Conservation (phyloP, 2,113 vertebrate genomes). For the Gasterosteus aculeatus region DNA sequence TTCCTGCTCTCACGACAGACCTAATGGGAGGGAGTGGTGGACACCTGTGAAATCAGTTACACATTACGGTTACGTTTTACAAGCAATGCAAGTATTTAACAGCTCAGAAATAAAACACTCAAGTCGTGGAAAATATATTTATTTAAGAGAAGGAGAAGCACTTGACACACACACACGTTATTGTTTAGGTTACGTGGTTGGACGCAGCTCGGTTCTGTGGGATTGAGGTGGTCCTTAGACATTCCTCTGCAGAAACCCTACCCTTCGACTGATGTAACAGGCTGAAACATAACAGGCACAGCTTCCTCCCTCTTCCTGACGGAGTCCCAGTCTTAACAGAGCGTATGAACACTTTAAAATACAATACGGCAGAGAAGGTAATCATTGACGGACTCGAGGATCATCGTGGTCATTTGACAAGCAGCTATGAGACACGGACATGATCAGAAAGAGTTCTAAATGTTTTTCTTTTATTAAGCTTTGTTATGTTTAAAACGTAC, state of each 20-base stretch:
- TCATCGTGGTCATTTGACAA: not conserved
- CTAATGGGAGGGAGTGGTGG: conserved; percentile 16
- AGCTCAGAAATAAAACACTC: conserved; percentile 27
- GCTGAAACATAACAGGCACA: not conserved
- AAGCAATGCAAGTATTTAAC: not conserved
- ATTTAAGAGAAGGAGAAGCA: conserved; percentile 51
- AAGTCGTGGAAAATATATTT: conserved; percentile 43
- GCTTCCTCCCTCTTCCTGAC: not conserved
- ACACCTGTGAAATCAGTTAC: not conserved
- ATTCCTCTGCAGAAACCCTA: conserved; percentile 33
- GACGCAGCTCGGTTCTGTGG: conserved; percentile 4
- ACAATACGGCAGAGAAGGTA: not conserved
- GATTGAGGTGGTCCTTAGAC: not conserved
- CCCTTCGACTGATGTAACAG: not conserved
- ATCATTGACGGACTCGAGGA: not conserved
- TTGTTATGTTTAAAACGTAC: not conserved
- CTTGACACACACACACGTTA: conserved; percentile 33
- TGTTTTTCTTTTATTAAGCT: not conserved
- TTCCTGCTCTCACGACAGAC: conserved; percentile 17
- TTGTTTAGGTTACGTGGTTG: not conserved
- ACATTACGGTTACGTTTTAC: not conserved
- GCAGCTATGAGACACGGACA: not conserved
- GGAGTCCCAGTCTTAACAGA: not conserved
- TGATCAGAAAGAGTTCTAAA: not conserved
- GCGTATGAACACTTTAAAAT: not conserved